These are phyloP conservation scores for Odobenus rosmarus DNA, from an alignment of 2,113 vertebrate species.

Conservation along the genomic window DNA sequence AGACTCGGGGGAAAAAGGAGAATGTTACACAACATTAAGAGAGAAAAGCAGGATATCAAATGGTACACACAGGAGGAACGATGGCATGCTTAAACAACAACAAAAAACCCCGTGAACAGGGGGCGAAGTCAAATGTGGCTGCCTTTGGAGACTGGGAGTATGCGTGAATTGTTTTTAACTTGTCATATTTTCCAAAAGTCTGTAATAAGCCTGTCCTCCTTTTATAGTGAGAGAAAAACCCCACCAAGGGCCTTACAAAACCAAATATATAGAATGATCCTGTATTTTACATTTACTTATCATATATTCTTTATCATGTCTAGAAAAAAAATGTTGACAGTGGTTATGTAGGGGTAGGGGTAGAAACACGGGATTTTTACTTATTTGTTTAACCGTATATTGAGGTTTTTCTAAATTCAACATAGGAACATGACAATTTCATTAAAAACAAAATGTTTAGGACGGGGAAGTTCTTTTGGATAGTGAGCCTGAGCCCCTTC, in stretches of 20 bases:
- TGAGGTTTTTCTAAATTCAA: neutral
- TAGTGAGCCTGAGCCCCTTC: neutral
- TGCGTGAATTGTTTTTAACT: neutral
- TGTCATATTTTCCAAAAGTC: constrained; percentile 57
- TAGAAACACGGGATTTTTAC: neutral
- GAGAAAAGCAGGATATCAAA: neutral
- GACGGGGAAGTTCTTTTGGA: neutral
- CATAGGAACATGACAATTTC: neutral
- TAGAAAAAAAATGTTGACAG: neutral
- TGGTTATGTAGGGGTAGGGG: neutral
- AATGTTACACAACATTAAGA: neutral
- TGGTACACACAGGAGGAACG: neutral
- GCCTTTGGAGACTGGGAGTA: neutral
- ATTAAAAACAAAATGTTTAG: constrained; percentile 9
- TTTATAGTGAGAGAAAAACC: constrained; percentile 5
- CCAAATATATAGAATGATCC: neutral
- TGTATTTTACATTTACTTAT: neutral
- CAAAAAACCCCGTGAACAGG: neutral
- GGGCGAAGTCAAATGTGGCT: neutral
- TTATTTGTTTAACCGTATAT: neutral
- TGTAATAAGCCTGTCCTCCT: constrained; percentile 53
- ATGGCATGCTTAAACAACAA: neutral
- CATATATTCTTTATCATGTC: neutral
- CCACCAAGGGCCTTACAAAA: constrained; percentile 43
- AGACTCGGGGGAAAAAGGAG: neutral